Percentiles rank a stretch among this genome's conserved stretches.
These are phyloP conservation scores for Enteromius afrohamiltoni DNA, from an alignment of 2,797 vertebrate genomes.

Conservation along the genomic window DNA sequence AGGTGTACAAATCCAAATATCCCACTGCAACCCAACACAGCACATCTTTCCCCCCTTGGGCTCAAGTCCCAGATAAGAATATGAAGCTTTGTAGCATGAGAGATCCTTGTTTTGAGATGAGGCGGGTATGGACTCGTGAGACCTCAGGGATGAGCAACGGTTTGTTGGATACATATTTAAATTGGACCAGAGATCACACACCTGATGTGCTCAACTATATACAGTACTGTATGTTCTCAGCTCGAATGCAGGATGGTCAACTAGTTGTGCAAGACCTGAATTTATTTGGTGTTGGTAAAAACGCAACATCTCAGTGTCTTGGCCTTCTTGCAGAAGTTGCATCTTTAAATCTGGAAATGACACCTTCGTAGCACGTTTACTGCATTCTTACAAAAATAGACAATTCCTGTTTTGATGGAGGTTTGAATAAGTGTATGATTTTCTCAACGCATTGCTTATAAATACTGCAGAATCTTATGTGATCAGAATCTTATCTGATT, in stretches of 20 bases:
- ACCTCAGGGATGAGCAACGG: not conserved
- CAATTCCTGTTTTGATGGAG: not conserved
- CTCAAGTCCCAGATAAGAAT: not conserved
- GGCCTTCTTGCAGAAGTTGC: not conserved
- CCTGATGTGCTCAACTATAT: not conserved
- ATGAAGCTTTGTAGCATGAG: not conserved
- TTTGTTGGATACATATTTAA: not conserved
- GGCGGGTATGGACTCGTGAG: not conserved
- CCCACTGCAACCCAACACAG: not conserved
- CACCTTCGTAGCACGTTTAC: not conserved
- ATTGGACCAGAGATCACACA: too few relatives aligned
- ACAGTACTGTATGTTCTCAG: not conserved
- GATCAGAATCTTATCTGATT: too few relatives aligned
- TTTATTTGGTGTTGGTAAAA: not conserved
- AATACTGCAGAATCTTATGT: too few relatives aligned
- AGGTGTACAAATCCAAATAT: not conserved
- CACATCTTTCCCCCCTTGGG: not conserved
- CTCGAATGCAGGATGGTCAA: not conserved
- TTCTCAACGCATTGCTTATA: not conserved
- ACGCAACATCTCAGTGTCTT: not conserved
- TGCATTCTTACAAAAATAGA: too few relatives aligned
- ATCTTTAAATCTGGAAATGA: not conserved
- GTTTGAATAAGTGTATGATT: not conserved
- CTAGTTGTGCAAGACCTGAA: not conserved
- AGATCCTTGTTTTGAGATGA: not conserved